These are phyloP conservation scores for Sthenelais limicola DNA, from an alignment of 2,888 invertebrate genomes.

Conservation along the genomic window DNA sequence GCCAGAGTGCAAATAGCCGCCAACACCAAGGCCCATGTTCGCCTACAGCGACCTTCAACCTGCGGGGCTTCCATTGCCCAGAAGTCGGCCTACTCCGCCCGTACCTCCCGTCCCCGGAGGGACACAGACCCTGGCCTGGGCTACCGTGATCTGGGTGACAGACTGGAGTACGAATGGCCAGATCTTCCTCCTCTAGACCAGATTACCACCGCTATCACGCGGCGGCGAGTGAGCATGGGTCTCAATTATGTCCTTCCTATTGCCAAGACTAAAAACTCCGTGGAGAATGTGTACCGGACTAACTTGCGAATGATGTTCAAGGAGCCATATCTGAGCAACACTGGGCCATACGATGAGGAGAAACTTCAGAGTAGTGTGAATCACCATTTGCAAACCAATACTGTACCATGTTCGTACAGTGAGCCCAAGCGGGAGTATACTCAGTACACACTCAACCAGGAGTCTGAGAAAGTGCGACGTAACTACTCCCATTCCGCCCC, in stretches of 20 bases:
- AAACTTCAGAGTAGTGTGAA: slow-evolving; percentile 57
- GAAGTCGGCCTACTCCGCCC: too few relatives aligned
- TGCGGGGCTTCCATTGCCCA: too few relatives aligned
- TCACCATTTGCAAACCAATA: slow-evolving; percentile 60
- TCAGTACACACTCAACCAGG: slow-evolving; percentile 55
- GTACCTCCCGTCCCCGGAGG: background rate
- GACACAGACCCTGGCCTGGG: slow-evolving; percentile 29
- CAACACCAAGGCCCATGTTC: too few relatives aligned
- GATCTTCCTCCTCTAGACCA: slow-evolving; percentile 64
- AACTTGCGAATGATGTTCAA: slow-evolving; percentile 64
- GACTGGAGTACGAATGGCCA: slow-evolving; percentile 62
- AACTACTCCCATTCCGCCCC: slow-evolving; percentile 62
- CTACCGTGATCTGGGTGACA: background rate
- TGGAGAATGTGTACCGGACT: slow-evolving; percentile 62
- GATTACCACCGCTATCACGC: slow-evolving; percentile 62
- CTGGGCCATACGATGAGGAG: slow-evolving; percentile 56
- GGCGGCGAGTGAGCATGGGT: slow-evolving; percentile 61
- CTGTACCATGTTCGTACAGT: slow-evolving; percentile 17
- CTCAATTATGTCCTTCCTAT: slow-evolving; percentile 65
- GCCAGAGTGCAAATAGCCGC: too few relatives aligned
- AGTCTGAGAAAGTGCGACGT: slow-evolving; percentile 59
- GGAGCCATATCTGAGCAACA: slow-evolving; percentile 61
- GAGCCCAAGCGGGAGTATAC: background rate
- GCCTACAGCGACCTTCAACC: slow-evolving; percentile 12
- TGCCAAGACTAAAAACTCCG: slow-evolving; percentile 63